A percentile compares a stretch with the other conserved stretches of the same genome.
phyloP scores from a whole-genome alignment of 2,888 invertebrate genomes.

The Macrophya annulata region DNA sequence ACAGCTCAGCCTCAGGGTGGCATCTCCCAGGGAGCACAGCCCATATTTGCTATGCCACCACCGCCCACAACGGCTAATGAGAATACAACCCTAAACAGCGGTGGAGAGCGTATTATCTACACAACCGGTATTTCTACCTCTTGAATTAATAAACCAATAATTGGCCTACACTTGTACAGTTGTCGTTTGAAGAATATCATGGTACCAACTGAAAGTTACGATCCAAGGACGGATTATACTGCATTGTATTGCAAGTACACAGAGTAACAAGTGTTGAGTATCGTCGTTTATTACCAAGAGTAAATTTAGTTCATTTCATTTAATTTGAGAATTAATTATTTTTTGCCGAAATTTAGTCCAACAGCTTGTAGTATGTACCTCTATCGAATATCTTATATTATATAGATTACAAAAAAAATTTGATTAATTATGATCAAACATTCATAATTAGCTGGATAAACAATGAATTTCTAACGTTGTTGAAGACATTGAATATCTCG shows the following conservation, averaged over 20 bases:
- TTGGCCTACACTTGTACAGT: conserved; percentile 41
- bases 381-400: background rate
- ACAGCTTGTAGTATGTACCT: background rate
- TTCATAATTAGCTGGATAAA: conserved; percentile 2
- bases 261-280: background rate
- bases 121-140: conserved; percentile 75
- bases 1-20: conserved; percentile 82
- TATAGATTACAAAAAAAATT: background rate
- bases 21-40: conserved; percentile 80
- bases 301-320: background rate
- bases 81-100: conserved; percentile 84
- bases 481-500: background rate
- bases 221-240: background rate
- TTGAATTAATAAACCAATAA: conserved; percentile 60
- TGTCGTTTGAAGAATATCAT: conserved; percentile 1
- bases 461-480: background rate
- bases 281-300: background rate
- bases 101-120: conserved; percentile 74
- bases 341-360: background rate
- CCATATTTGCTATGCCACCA: conserved; percentile 86
- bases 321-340: background rate
- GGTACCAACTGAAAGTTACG: background rate
- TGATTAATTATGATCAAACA: background rate
- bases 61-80: conserved; percentile 82
- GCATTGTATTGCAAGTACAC: background rate